phyloP scores from a whole-genome alignment of 2,113 vertebrate genomes.

The Toxostoma redivivum region DNA sequence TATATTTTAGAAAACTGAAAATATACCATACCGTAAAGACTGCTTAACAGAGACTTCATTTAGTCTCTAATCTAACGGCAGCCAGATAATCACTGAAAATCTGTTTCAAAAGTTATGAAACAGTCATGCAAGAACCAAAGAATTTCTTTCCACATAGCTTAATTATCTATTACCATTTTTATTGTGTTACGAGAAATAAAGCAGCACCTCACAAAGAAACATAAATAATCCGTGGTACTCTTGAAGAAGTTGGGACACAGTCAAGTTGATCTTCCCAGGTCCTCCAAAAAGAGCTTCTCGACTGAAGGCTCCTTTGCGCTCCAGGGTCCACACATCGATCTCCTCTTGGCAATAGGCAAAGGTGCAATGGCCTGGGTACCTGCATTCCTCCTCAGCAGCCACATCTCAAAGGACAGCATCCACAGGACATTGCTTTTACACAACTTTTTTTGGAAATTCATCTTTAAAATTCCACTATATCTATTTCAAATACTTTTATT shows the following conservation, averaged over 20 bases:
- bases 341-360: slow-evolving; percentile 98
- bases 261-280: slow-evolving; percentile 80
- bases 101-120: background rate
- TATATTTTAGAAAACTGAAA: background rate
- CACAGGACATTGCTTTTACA: background rate
- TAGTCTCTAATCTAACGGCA: background rate
- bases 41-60: background rate
- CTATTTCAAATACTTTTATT: background rate
- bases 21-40: background rate
- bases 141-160: background rate
- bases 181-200: background rate
- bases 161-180: background rate
- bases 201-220: slow-evolving; percentile 92
- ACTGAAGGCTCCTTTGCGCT: slow-evolving; percentile 92
- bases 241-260: slow-evolving; percentile 87
- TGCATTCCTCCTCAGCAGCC: slow-evolving; percentile 87
- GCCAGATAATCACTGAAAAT: background rate
- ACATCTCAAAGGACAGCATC: slow-evolving; percentile 75
- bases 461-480: background rate
- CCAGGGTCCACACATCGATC: slow-evolving; percentile 95
- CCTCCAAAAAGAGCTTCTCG: slow-evolving; percentile 89
- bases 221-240: slow-evolving; percentile 95
- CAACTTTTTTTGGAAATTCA: background rate
- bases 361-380: slow-evolving; percentile 92
- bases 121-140: background rate